Evolutionary conservation across 2,797 vertebrate genomes (phyloP), one percentile per base, ranked within the genome.

Genomic region (Sebastes baramenuke): DNA sequence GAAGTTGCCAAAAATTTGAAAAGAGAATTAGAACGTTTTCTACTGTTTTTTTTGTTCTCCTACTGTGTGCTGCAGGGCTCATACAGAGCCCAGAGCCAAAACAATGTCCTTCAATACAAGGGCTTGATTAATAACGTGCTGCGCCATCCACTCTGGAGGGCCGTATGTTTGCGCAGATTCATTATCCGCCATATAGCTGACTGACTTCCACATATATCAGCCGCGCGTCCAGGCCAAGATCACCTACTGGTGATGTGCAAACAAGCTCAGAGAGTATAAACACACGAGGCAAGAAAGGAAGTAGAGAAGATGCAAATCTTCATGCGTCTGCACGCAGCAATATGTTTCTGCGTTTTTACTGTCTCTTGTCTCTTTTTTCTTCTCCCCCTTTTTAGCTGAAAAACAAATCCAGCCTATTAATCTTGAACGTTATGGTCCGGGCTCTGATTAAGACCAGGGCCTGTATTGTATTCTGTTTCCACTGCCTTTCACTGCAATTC

Each of bases 401-500:
- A 91, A 88, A 84, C 70, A 89, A 89, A 93, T 87, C 77, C 68
- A 72, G 67, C 34, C 79, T 76, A 87, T 93, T 92, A 89, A 90
- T 94, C 84, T 90, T 67, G 34, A 84, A 84, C 34, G 29, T 90
- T 81, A 76, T 80, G 86, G 71, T 86, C 77, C 83, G 86, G 86
- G 76, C 85, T 88, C 71, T 95, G 93, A 95, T 94, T 92, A 89
- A 92, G 88, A 92, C 77, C 82, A 83, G 86, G 82, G 87, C 88
- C 88, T 91, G 89, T 79, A 70, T 86, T 91, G 89, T 79, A 75
- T 87, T 87, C 84, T 91, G 91, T 93, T 94, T 94, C 90, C 83
- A 86, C 66, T 58, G 66, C 77, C 85, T 83, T 88, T 79, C 56
- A 68, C 67, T 72, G 85, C 84, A 89, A 94, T 91, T 89, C 85